Evolutionary conservation across 2,888 invertebrate genomes (phyloP).

Genomic region (Drosophila meridionalis): DNA sequence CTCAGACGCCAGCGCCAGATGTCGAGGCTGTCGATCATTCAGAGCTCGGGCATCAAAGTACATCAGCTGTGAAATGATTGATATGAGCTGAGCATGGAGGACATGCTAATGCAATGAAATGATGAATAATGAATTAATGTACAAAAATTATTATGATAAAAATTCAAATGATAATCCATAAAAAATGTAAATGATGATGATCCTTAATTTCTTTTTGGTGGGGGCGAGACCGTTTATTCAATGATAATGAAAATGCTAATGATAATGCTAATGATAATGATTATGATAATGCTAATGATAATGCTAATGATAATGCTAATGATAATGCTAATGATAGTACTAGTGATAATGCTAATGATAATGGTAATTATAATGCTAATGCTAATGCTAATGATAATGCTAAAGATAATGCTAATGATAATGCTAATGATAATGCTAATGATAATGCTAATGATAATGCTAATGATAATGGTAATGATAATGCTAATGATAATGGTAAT

Average conservation of each 20-base stretch:
- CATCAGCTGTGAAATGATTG: constrained; percentile 18
- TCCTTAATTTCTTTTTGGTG: too few species aligned
- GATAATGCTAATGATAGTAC: neutral
- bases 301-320: too few species aligned
- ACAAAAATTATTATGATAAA: neutral
- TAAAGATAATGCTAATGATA: neutral
- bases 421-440: neutral
- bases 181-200: neutral
- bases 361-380: neutral
- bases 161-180: neutral
- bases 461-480: too few species aligned
- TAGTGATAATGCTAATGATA: neutral
- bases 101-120: neutral
- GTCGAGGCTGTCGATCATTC: constrained; percentile 32
- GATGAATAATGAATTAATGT: neutral
- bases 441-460: neutral
- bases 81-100: neutral
- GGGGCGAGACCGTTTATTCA: too few species aligned
- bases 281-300: neutral
- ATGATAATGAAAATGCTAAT: neutral
- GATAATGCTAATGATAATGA: neutral
- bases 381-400: too few species aligned
- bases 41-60: constrained; percentile 9
- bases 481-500: too few species aligned
- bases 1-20: constrained; percentile 31